Conservation (phyloP, 1,140 invertebrate species). For the Caerostris darwini region DNA sequence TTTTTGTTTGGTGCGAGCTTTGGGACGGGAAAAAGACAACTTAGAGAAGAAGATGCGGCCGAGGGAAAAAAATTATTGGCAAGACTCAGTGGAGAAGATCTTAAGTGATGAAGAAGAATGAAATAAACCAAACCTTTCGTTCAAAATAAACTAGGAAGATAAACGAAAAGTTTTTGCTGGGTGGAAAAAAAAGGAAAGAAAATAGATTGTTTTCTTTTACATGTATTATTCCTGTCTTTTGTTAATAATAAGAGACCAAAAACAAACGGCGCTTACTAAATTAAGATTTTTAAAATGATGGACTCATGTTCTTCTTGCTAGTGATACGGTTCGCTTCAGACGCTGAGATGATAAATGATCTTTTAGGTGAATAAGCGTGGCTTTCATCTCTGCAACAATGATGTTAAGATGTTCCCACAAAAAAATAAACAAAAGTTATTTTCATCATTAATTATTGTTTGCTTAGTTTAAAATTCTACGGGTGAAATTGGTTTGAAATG, state of each 20-base stretch:
- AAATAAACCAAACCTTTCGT: conserved; percentile 47
- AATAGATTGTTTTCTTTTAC: conserved; percentile 24
- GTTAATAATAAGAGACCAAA: background rate
- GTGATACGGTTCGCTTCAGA: background rate
- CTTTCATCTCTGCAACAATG: conserved; percentile 12
- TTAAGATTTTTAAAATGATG: background rate
- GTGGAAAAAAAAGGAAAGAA: background rate
- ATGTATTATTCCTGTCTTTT: background rate
- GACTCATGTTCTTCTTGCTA: background rate
- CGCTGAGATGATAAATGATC: background rate
- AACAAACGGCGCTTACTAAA: background rate
- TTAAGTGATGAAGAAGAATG: conserved; percentile 49
- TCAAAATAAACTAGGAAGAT: conserved; percentile 43
- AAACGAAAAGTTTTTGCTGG: background rate
- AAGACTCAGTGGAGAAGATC: conserved; percentile 25
- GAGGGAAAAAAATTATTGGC: conserved; percentile 44
- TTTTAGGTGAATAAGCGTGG: background rate
- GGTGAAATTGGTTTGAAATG: background rate
- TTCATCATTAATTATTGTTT: background rate
- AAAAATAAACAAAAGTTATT: background rate
- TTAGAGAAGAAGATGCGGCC: background rate
- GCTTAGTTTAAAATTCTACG: background rate
- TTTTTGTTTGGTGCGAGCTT: conserved; percentile 14
- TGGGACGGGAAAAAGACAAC: conserved; percentile 25
- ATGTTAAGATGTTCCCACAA: background rate